These are phyloP conservation scores for Mizuhopecten yessoensis DNA, from an alignment of 1,140 invertebrate genomes.

Conservation along the genomic window DNA sequence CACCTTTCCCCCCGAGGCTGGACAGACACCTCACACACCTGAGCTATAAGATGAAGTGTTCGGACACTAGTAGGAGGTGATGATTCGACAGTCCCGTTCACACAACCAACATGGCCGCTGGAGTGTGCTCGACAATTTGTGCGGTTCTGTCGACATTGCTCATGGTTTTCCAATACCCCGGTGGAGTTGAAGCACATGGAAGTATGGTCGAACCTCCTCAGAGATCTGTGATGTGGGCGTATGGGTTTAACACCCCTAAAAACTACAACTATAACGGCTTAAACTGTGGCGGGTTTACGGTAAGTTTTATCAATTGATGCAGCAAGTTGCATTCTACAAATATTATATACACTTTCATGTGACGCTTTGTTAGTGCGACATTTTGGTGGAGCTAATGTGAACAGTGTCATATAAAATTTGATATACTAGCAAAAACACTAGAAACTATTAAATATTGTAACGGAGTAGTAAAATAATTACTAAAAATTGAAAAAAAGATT, in stretches of 20 bases:
- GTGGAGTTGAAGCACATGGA: not conserved
- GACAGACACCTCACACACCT: not conserved
- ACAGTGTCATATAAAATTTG: too few species aligned
- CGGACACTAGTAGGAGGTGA: not conserved
- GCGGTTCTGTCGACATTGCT: not conserved
- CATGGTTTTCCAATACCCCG: not conserved
- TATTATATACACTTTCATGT: too few species aligned
- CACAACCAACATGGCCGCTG: slow-evolving; percentile 16
- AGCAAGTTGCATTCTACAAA: too few species aligned
- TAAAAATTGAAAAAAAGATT: too few species aligned
- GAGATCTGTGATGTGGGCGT: not conserved
- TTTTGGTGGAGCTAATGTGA: too few species aligned
- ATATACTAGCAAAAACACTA: too few species aligned
- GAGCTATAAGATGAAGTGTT: slow-evolving; percentile 32
- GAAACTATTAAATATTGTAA: too few species aligned
- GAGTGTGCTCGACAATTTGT: not conserved
- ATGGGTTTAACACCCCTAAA: not conserved
- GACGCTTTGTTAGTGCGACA: too few species aligned
- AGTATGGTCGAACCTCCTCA: not conserved
- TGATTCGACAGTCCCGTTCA: not conserved
- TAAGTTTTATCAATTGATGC: not conserved
- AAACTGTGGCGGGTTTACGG: slow-evolving; percentile 3
- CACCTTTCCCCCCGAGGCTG: not conserved
- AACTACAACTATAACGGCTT: slow-evolving; percentile 12
- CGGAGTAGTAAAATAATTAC: too few species aligned